Base-by-base conservation (phyloP, 1,140 invertebrate genomes). In the Ruditapes philippinarum region DNA sequence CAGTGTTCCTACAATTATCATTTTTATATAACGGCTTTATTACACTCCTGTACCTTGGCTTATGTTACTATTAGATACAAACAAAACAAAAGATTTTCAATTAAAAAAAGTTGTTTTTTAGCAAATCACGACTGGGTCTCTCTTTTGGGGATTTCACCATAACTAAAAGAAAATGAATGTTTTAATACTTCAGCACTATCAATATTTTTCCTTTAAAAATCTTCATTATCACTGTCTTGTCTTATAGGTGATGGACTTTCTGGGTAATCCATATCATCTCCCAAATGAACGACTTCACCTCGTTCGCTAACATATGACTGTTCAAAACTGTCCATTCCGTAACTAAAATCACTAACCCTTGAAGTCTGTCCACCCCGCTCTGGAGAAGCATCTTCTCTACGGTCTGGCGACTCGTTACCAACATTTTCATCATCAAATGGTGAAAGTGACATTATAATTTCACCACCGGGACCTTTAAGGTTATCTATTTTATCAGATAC, bases 251-350 rank as follows among this genome's bases (percentile, higher is more conserved):
- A 92, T 1, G 91, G 88, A 7, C 89, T 89, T 51, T 80, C 74
- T 11, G 91, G 88, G 28, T 88, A 89, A 49, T 88, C 81, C 40
- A 93, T 89, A 25, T 94, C 93, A 25, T 92, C 92, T 14, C 92
- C 92, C 25, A 94, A 84, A n/a, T 91, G 89, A 12, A 93, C 85
- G 19, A 92, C 85, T 83, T 94, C 93, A 7, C 92, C 93, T n/a
- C 92, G 79, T 79, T 94, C 93, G 76, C 92, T 94, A 25, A 94
- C 38, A 45, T 93, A 94, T 12, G 93, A 94, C 80, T 92, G 92
- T 40, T 94, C 93, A 68, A 94, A 94, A 83, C 93, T 93, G 85
- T 94, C 93, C 93, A 94, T 94, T 82, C 93, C 92, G 83, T 94
- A 94, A 83, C 91, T 94, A 80, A 89, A 91, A 40, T 94, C 93